Base-by-base conservation (phyloP, 1,140 invertebrate genomes). In the Pseudachorutes palmiensis region DNA sequence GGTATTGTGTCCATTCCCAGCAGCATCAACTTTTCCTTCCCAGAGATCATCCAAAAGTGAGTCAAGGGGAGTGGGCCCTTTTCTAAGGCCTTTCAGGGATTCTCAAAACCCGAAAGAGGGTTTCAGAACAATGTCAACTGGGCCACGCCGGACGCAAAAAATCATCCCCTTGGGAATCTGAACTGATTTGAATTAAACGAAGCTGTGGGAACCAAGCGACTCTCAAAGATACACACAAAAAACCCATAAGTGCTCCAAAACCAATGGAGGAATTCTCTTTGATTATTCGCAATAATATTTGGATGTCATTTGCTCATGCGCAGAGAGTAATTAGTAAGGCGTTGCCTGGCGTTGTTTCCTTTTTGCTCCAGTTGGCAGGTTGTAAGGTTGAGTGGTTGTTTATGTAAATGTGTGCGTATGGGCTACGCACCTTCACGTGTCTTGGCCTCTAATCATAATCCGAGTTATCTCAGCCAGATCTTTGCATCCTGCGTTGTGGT, bases 81-180 rank as follows among this genome's bases (percentile, higher is more conserved):
- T n/a, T n/a, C n/a, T n/a, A n/a, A n/a, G n/a, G n/a, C n/a, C n/a
- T n/a, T n/a, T n/a, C n/a, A n/a, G n/a, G n/a, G n/a, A n/a, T n/a
- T n/a, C n/a, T n/a, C n/a, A n/a, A n/a, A n/a, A n/a, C n/a, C n/a
- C n/a, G n/a, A n/a, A n/a, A n/a, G n/a, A n/a, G n/a, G n/a, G n/a
- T n/a, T n/a, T n/a, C n/a, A n/a, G 51, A 22, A 55, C 5, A 55
- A 41, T 41, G 51, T 55, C 51, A 55, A 55, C 12, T 55, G 24
- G 51, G 24, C 12, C 51, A 55, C 3, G 5, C 51, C 9, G 36
- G 9, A 5, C 12, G 24, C 51, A 55, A 55, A 55, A 55, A 55
- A 55, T 9, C 36, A 24, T 16, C 9, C 51, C 51, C 24, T 5
- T 9, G 24, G 9, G 9, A 22, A 55, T 14, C 51, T 55, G 51